phyloP scores from a whole-genome alignment of 2,113 vertebrate species.

The Ochotona princeps region DNA sequence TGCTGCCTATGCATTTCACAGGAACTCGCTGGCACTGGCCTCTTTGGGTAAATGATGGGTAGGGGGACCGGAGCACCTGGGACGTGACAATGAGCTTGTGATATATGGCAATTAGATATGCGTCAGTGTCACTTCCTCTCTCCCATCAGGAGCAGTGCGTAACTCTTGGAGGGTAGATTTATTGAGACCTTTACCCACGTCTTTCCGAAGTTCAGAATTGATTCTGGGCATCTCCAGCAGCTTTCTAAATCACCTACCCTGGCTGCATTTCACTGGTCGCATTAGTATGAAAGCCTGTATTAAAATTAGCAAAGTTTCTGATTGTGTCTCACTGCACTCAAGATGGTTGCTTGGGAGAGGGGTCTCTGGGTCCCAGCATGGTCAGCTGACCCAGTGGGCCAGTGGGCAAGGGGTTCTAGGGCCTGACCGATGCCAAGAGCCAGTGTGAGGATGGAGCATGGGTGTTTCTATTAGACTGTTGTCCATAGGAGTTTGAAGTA shows the following conservation, averaged over 20 bases:
- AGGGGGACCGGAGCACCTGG: slow-evolving; percentile 81
- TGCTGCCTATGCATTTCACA: slow-evolving; percentile 70
- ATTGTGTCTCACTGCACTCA: slow-evolving; percentile 74
- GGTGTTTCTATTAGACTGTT: neutral
- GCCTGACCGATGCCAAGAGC: neutral
- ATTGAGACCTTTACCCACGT: slow-evolving; percentile 79
- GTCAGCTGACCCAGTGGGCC: too few relatives aligned
- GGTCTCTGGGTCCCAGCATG: neutral
- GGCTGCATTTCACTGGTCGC: slow-evolving; percentile 49
- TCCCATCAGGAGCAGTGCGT: slow-evolving; percentile 81
- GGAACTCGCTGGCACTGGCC: slow-evolving; percentile 79
- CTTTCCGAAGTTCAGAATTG: slow-evolving; percentile 83
- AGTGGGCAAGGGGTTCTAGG: neutral
- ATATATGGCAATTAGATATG: slow-evolving; percentile 88
- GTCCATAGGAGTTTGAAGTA: neutral
- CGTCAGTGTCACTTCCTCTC: slow-evolving; percentile 87
- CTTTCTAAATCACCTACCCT: slow-evolving; percentile 85
- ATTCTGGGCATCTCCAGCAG: slow-evolving; percentile 82
- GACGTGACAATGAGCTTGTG: slow-evolving; percentile 85
- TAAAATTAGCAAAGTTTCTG: slow-evolving; percentile 36
- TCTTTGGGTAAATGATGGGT: slow-evolving; percentile 87
- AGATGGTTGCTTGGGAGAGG: slow-evolving; percentile 81
- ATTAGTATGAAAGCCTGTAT: slow-evolving; percentile 63
- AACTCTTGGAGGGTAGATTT: slow-evolving; percentile 85
- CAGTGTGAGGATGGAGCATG: neutral